Conservation (phyloP, 2,113 vertebrate species). For the Proterorhinus semilunaris region DNA sequence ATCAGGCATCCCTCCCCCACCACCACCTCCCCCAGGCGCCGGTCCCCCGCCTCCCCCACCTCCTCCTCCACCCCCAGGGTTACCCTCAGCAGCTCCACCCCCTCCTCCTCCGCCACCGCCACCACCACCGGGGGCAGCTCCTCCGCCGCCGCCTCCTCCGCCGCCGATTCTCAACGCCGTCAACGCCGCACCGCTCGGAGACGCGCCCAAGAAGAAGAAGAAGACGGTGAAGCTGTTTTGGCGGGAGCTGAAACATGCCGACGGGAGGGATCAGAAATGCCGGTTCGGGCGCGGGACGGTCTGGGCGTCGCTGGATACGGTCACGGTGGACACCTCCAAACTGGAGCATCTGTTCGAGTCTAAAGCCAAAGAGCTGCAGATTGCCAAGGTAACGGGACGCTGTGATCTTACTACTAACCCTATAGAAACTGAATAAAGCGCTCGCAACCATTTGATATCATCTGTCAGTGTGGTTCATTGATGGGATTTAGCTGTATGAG, state of each 20-base stretch:
- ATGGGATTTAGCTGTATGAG: no score
- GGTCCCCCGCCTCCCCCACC: constrained; percentile 67
- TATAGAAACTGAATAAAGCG: no score
- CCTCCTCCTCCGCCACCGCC: constrained; percentile 34
- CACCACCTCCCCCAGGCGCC: constrained; percentile 36
- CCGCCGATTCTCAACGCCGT: constrained; percentile 28
- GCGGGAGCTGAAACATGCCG: constrained; percentile 87
- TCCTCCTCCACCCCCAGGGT: constrained; percentile 52
- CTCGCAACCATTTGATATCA: no score
- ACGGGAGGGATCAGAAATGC: constrained; percentile 61
- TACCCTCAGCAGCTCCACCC: constrained; percentile 10
- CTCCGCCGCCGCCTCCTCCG: constrained; percentile 11
- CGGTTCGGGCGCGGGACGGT: constrained; percentile 84
- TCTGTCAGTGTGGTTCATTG: no score
- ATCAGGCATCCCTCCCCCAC: constrained; percentile 39
- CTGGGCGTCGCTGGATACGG: constrained; percentile 89
- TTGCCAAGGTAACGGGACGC: constrained; percentile 80
- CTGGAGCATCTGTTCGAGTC: constrained; percentile 96
- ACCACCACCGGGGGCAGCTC: constrained; percentile 5
- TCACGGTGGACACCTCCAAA: constrained; percentile 80
- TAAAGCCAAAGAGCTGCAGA: constrained; percentile 84
- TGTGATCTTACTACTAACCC: no score
- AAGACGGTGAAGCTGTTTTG: constrained; percentile 97
- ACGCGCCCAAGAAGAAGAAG: constrained; percentile 79
- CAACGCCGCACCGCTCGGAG: background rate